Evolutionary conservation across 1,140 invertebrate genomes (phyloP).

Genomic region (Coboldia fuscipes): DNA sequence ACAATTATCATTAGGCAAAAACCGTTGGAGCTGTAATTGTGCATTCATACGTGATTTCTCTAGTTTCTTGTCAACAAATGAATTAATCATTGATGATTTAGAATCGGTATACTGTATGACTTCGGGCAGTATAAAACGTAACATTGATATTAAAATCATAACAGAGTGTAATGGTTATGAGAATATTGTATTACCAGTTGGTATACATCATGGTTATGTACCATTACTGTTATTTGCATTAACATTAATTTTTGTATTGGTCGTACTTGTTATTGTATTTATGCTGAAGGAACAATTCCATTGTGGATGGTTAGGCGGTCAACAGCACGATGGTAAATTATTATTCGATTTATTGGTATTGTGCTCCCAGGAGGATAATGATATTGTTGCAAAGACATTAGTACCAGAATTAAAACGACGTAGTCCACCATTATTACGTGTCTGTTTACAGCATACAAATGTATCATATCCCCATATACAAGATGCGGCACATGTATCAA

Average conservation of each 20-base stretch:
- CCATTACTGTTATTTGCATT: slow-evolving; percentile 58
- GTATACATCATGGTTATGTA: slow-evolving; percentile 46
- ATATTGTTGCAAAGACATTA: slow-evolving; percentile 66
- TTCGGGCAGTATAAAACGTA: slow-evolving; percentile 46
- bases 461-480: slow-evolving; percentile 51
- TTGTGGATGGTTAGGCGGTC: slow-evolving; percentile 67
- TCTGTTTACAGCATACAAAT: slow-evolving; percentile 67
- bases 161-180: slow-evolving; percentile 38
- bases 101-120: slow-evolving; percentile 59
- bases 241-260: slow-evolving; percentile 46
- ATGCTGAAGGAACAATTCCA: slow-evolving; percentile 60
- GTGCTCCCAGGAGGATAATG: slow-evolving; percentile 80
- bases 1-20: slow-evolving; percentile 53
- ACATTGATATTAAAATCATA: slow-evolving; percentile 48
- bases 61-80: slow-evolving; percentile 59
- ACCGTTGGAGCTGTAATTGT: slow-evolving; percentile 78
- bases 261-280: slow-evolving; percentile 53
- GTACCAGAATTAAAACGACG: slow-evolving; percentile 64
- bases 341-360: slow-evolving; percentile 83
- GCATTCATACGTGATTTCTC: slow-evolving; percentile 69
- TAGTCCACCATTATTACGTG: slow-evolving; percentile 38
- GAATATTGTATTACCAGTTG: slow-evolving; percentile 14
- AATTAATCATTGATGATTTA: slow-evolving; percentile 55
- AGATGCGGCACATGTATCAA: slow-evolving; percentile 67
- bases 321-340: slow-evolving; percentile 46